Percentiles rank a stretch among this genome's conserved stretches.
phyloP scores from a whole-genome alignment of 2,797 vertebrate genomes.

The Phrynocephalus guinanensis region DNA sequence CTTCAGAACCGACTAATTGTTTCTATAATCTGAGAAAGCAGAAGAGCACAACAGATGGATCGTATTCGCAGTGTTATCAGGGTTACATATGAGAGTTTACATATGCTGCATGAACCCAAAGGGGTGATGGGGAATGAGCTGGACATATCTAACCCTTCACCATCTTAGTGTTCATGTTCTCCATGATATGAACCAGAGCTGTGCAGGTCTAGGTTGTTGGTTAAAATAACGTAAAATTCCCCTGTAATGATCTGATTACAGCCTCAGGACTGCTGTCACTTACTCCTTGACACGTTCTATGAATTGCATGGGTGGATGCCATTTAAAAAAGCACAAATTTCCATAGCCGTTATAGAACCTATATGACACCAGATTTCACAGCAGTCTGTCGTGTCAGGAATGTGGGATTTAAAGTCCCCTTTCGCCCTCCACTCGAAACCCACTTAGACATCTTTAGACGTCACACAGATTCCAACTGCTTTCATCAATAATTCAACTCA shows the following conservation, averaged over 20 bases:
- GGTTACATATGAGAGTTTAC: too few relatives aligned
- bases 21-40: too few relatives aligned
- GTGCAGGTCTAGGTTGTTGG: background rate
- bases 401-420: conserved; percentile 57
- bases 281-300: conserved; percentile 81
- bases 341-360: conserved; percentile 79
- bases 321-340: conserved; percentile 78
- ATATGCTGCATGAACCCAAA: too few relatives aligned
- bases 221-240: conserved; percentile 70
- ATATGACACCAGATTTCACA: conserved; percentile 72
- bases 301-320: conserved; percentile 78
- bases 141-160: background rate
- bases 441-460: conserved; percentile 64
- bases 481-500: conserved; percentile 63
- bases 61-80: too few relatives aligned
- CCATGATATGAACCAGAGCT: background rate
- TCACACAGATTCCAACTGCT: conserved; percentile 60
- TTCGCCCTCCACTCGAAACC: background rate
- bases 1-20: too few relatives aligned
- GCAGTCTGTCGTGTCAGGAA: conserved; percentile 64
- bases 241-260: conserved; percentile 81
- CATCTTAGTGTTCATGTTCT: too few relatives aligned
- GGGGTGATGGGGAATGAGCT: too few relatives aligned
- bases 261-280: conserved; percentile 82
- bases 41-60: too few relatives aligned